Base-by-base conservation (phyloP, 2,113 vertebrate species). In the Pavo muticus region DNA sequence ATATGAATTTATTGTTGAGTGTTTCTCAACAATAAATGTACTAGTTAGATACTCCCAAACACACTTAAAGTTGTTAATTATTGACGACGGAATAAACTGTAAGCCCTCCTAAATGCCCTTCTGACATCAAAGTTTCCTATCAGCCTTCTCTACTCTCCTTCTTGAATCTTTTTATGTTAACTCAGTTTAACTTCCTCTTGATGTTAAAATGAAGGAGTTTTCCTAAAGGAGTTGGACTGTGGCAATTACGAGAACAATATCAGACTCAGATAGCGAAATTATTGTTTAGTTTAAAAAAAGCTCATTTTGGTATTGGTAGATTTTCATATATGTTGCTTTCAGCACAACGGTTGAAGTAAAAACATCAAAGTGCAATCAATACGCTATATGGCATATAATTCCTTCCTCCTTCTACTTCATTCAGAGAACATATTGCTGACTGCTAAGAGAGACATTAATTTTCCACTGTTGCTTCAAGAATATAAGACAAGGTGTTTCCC, bases 181-280 rank as follows among this genome's bases (percentile, higher is more conserved):
- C 13, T 94, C 50, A 69, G 54, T 73, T 94, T 79, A 94, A 83
- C 11, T 80, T 73, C n/a, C 78, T 79, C 30, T 60, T 87, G 60
- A 88, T 91, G 39, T 25, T 80, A 84, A 96, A 94, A 85, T 71
- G 18, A 93, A 94, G 79, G 2, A 6, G 1, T 56, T 39, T 87
- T 91, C 50, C 77, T 90, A 78, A 92, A 37, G 17, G 73, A 89
- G 15, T 47, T 70, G 24, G 94, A 61, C 35, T 59, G 15, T 10
- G 74, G 14, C 67, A 84, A 84, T 94, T 83, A 56, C 6, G 4
- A 32, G 54, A 18, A 59, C 44, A 90, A 60, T 65, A 86, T 48
- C 42, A 73, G 27, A 4, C 23, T 91, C 52, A 67, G 48, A 77
- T 48, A 68, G 21, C 23, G 7, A 70, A 91, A 95, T 93, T 81